Base-by-base conservation (phyloP, 2,797 vertebrate genomes). In the Lepilemur ruficaudatus region DNA sequence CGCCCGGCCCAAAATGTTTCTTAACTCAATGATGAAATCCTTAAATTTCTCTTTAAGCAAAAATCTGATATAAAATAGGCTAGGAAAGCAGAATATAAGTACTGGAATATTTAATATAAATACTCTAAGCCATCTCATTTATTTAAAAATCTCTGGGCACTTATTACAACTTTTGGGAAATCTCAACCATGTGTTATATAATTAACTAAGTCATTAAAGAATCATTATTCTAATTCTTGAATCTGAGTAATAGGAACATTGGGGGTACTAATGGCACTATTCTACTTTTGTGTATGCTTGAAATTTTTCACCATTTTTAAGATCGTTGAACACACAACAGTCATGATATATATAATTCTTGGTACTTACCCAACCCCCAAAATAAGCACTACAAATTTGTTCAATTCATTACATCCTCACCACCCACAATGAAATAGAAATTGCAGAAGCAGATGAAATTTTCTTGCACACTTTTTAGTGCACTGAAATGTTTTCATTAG, bases 401-500 rank as follows among this genome's bases (percentile, higher is more conserved):
- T 92, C 25, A 38, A 65, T n/a, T 72, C 38, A 89, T 84, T 91
- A 89, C 9, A 67, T 63, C n/a, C n/a, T 91, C 38, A 94, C 14
- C 30, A 85, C 14, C 43, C n/a, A 79, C 5, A 78, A 4, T 57
- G 4, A 32, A 91, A 79, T 0, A 70, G 20, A 93, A 76, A 61
- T 1, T 23, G 35, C 82, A 2, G 38, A 13, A 6, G 13, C 61
- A 70, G 0, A 38, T 38, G 25, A 7, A 43, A 43, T 32, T 92
- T 92, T 67, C 41, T 15, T 87, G 65, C 82, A 93, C 57, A 2
- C 28, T 78, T 78, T 89, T 98, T 96, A 89, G 55, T 83, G 32
- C 75, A 82, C 17, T 75, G 73, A 79, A 91, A 92, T 38, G 50
- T 79, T 95, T 94, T 30, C 65, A 82, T 72, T n/a, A 55, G 75